These are phyloP conservation scores for Hirundichthys speculiger DNA, from an alignment of 2,113 vertebrate species.

Conservation along the genomic window DNA sequence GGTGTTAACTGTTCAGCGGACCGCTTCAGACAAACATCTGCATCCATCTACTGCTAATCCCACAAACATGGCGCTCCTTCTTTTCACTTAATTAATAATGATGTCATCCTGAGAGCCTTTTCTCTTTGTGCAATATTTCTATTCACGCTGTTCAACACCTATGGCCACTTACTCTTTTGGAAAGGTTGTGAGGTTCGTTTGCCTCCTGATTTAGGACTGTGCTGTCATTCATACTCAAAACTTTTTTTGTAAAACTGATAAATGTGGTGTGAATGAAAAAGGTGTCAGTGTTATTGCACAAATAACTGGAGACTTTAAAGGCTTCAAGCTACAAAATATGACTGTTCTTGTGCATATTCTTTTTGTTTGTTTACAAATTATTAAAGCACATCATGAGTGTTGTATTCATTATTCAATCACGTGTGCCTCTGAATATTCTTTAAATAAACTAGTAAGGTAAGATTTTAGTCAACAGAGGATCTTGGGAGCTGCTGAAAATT, in stretches of 20 bases:
- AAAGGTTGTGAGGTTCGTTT: slow-evolving; percentile 40
- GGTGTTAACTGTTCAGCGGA: slow-evolving; percentile 5
- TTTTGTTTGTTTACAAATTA: slow-evolving; percentile 81
- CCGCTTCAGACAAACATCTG: slow-evolving; percentile 30
- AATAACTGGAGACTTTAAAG: slow-evolving; percentile 58
- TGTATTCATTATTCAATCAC: slow-evolving; percentile 74
- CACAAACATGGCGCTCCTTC: slow-evolving; percentile 37
- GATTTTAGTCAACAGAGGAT: not conserved
- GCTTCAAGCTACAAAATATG: slow-evolving; percentile 82
- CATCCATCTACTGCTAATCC: slow-evolving; percentile 19
- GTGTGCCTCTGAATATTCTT: not conserved
- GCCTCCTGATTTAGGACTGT: slow-evolving; percentile 36
- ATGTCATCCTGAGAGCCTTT: slow-evolving; percentile 72
- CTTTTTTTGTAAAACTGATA: slow-evolving; percentile 18
- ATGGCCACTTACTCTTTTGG: slow-evolving; percentile 36
- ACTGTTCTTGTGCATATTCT: slow-evolving; percentile 88
- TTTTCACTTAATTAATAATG: slow-evolving; percentile 65
- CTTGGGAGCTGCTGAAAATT: no score
- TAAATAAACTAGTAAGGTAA: not conserved
- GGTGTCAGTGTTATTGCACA: slow-evolving; percentile 52
- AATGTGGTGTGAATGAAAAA: slow-evolving; percentile 61
- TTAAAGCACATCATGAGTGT: slow-evolving; percentile 90
- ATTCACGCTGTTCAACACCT: slow-evolving; percentile 43
- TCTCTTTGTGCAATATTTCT: slow-evolving; percentile 66
- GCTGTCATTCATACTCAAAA: slow-evolving; percentile 40